phyloP scores from a whole-genome alignment of 2,888 invertebrate species.

The Latrodectus elegans region DNA sequence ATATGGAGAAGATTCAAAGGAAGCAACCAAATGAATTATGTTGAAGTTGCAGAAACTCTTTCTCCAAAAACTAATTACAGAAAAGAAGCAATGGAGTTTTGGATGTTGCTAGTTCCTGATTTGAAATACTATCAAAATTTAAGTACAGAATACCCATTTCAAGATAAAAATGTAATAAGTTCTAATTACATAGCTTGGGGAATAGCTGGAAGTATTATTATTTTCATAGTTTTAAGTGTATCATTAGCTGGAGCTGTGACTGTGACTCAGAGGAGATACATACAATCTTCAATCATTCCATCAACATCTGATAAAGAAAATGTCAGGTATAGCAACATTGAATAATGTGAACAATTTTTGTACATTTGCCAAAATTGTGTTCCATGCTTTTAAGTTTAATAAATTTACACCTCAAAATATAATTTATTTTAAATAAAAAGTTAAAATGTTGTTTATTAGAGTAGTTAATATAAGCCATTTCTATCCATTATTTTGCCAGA shows the following conservation, averaged over 20 bases:
- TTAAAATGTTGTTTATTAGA: too few relatives aligned
- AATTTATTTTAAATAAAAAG: too few relatives aligned
- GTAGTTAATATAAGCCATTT: too few relatives aligned
- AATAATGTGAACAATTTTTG: too few relatives aligned
- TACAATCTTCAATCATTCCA: constrained; percentile 29
- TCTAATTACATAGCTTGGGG: constrained; percentile 24
- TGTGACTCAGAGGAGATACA: constrained; percentile 24
- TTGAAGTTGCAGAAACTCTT: constrained; percentile 35
- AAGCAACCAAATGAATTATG: constrained; percentile 19
- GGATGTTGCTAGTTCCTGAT: constrained; percentile 45
- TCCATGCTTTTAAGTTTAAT: too few relatives aligned
- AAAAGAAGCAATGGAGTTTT: constrained; percentile 46
- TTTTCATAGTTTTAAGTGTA: constrained; percentile 39
- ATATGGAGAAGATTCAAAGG: constrained; percentile 33
- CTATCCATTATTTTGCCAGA: too few relatives aligned
- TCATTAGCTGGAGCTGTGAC: constrained; percentile 49
- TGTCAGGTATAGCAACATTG: constrained; percentile 1
- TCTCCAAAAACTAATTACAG: constrained; percentile 13
- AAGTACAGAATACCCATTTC: neutral
- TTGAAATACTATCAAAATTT: constrained; percentile 23
- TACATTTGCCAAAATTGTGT: too few relatives aligned
- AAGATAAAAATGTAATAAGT: neutral
- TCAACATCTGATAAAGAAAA: constrained; percentile 31
- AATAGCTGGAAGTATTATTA: constrained; percentile 28
- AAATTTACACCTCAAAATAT: too few relatives aligned